Evolutionary conservation across 2,888 invertebrate species (phyloP), one percentile per base, ranked within the genome.

Genomic region (Agrochola litura): DNA sequence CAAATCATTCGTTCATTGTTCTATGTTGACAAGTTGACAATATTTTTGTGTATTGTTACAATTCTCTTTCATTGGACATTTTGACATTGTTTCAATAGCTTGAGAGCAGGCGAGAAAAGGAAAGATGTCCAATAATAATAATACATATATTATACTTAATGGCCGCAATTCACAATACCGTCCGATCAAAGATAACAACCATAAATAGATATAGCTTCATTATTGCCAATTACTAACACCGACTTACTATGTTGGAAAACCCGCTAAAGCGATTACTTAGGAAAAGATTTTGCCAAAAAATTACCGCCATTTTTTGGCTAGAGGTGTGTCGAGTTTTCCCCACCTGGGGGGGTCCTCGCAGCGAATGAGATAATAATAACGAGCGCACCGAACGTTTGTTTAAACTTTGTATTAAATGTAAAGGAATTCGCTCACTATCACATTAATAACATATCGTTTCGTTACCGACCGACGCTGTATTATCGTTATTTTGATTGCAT

Each of bases 331-430:
- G 14, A 66, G 8, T 9, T 14, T 22, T 19, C 46, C 49, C 41
- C 72, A 22, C n/a, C 10, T n/a, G n/a, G n/a, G n/a, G n/a, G n/a
- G n/a, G n/a, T n/a, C 25, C 61, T 61, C 22, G 8, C 37, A 46
- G 58, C 10, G 9, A 66, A 60, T 43, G 37, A 65, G 66, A 77
- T 77, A 70, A 71, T 63, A 76, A 73, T 61, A 77, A 10, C 60
- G 65, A 66, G 46, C 37, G 64, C 22, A n/a, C 25, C 43, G 41
- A 37, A 43, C 5, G 30, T 70, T 73, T 76, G 60, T 76, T 60
- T 67, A 68, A 37, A 68, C 72, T 83, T 30, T 72, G 64, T 83
- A 72, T 60, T 72, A 66, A 81, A 83, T 72, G 69, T 5, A 83
- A 63, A 77, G 56, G 22, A 74, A 79, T 73, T 67, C 58, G 43